phyloP scores from a whole-genome alignment of 2,888 invertebrate species.

The Galeruca laticollis region DNA sequence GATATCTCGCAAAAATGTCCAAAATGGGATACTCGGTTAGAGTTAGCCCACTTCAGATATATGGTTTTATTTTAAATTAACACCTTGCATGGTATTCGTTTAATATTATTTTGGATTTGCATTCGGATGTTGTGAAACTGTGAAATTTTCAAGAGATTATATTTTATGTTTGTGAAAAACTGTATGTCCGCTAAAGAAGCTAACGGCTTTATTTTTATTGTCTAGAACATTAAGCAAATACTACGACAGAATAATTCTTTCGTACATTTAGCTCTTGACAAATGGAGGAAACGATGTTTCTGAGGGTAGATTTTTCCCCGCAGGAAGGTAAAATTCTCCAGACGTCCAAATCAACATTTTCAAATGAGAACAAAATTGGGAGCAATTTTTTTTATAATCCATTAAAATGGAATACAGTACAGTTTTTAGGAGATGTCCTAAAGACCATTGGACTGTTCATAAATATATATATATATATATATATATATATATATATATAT shows the following conservation, averaged over 20 bases:
- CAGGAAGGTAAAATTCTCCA: conserved; percentile 19
- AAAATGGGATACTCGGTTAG: too few relatives aligned
- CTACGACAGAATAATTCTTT: conserved; percentile 44
- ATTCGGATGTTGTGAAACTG: too few relatives aligned
- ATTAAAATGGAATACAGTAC: neutral
- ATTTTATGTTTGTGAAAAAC: conserved; percentile 48
- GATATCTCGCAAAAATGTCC: too few relatives aligned
- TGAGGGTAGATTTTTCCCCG: conserved; percentile 13
- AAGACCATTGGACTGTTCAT: too few relatives aligned
- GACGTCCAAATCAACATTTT: conserved; percentile 26
- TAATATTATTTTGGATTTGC: too few relatives aligned
- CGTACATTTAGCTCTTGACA: conserved; percentile 43
- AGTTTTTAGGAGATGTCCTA: too few relatives aligned
- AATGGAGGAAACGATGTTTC: conserved; percentile 39
- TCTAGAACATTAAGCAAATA: conserved; percentile 46
- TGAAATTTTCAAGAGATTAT: conserved; percentile 45
- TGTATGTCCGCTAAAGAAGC: conserved; percentile 39
- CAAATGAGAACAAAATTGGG: conserved; percentile 4
- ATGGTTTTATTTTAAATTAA: too few relatives aligned
- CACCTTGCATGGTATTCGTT: too few relatives aligned
- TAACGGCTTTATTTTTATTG: conserved; percentile 45
- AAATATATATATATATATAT: too few relatives aligned
- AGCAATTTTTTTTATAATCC: neutral
- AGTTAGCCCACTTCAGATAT: too few relatives aligned
- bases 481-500: too few relatives aligned